Percentiles rank a stretch among this genome's conserved stretches.
phyloP scores from a whole-genome alignment of 37 sponge, comb jelly and placozoan species.

The Eunapius fragilis region DNA sequence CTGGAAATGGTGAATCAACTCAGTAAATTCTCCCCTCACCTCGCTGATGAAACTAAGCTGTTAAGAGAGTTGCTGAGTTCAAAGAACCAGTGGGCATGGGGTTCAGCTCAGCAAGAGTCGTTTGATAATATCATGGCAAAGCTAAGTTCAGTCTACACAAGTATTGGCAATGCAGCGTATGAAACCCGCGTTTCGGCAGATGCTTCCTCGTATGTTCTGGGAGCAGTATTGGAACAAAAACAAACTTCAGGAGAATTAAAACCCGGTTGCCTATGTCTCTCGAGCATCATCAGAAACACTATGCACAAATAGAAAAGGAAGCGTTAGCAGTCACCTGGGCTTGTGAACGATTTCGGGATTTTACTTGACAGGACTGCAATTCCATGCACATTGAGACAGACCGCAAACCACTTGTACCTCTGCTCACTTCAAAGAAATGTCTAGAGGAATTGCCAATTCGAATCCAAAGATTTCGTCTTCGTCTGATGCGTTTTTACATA shows the following conservation, averaged over 20 bases:
- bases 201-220: constrained; percentile 18
- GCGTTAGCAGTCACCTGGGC: constrained; percentile 22
- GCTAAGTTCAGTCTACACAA: too few species aligned
- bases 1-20: constrained; percentile 28
- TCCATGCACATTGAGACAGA: constrained; percentile 30
- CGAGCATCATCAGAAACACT: neutral
- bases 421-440: constrained; percentile 9
- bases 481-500: constrained; percentile 21
- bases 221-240: neutral
- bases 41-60: constrained; percentile 15
- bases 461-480: constrained; percentile 19
- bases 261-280: constrained; percentile 10
- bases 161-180: neutral
- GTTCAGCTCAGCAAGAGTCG: neutral
- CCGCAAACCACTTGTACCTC: constrained; percentile 28
- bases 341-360: constrained; percentile 4
- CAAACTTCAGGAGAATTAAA: neutral
- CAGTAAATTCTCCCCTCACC: constrained; percentile 9
- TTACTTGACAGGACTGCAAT: constrained; percentile 14
- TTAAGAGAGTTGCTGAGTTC: constrained; percentile 21
- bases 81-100: constrained; percentile 24
- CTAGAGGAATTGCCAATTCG: constrained; percentile 23
- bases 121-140: neutral
- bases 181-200: constrained; percentile 11
- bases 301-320: constrained; percentile 22